Percentiles rank a stretch among this genome's conserved stretches.
Conservation (phyloP, 1,140 invertebrate species). For the Drosophila neocordata region DNA sequence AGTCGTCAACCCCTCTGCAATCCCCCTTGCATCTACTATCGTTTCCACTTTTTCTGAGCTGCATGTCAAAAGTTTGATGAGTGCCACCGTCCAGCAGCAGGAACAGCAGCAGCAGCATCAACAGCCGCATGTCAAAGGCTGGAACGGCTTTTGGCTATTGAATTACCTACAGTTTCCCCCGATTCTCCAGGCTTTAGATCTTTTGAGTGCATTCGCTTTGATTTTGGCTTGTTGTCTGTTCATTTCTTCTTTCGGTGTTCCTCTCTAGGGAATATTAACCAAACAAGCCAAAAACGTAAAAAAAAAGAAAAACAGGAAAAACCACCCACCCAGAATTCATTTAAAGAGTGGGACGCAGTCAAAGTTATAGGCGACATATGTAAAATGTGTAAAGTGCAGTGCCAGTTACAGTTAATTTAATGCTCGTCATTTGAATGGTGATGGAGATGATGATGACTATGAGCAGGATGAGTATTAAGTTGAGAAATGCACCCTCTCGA, state of each 20-base stretch:
- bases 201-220: constrained; percentile 78
- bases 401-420: constrained; percentile 81
- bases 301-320: neutral
- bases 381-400: constrained; percentile 82
- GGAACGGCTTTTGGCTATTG: constrained; percentile 70
- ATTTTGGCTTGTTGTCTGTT: constrained; percentile 54
- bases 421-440: constrained; percentile 62
- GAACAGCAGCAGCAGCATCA: constrained; percentile 28
- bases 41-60: constrained; percentile 8
- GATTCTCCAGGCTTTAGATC: constrained; percentile 47
- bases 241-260: constrained; percentile 23
- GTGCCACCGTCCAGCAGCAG: neutral
- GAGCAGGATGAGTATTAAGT: constrained; percentile 35
- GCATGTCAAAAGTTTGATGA: constrained; percentile 10
- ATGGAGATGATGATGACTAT: constrained; percentile 29
- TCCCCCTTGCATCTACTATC: neutral
- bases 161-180: constrained; percentile 68
- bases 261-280: constrained; percentile 57
- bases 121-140: constrained; percentile 67
- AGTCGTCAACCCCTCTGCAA: constrained; percentile 6
- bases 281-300: neutral
- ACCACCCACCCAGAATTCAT: constrained; percentile 49
- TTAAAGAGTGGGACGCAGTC: constrained; percentile 1
- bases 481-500: constrained; percentile 52
- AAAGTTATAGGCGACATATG: constrained; percentile 70